Base-by-base conservation (phyloP, 2,888 invertebrate species). In the Phlogophora meticulosa region DNA sequence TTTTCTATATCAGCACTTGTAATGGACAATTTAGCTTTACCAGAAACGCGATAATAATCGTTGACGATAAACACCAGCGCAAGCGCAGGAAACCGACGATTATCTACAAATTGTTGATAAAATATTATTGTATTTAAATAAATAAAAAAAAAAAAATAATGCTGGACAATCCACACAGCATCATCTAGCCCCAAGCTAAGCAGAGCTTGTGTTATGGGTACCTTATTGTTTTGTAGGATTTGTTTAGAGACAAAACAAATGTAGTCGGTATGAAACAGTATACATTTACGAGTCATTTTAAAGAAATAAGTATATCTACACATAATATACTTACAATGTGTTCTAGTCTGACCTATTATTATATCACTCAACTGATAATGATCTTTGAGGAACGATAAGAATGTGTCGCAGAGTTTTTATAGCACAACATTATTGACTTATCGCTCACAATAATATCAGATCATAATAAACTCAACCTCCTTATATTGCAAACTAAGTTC, bases 11-110 rank as follows among this genome's bases (percentile, higher is more conserved):
- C 81, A 74, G 76, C 58, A 78, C 68, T 76, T 76, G 55, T 76
- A 83, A 71, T 81, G 79, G 81, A 78, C 73, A 72, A 81, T 83
- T 72, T 81, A 63, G 34, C 56, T 70, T 77, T 78, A 81, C 81
- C 66, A 62, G 66, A 80, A 66, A 60, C 45, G 10, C n/a, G 83
- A 81, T 83, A 78, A 70, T 32, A 56, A 77, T 78, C 70, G 42
- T 32, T 7, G 13, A 38, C 22, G 82, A 83, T 83, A 78, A 81
- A 63, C 34, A 43, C 10, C 40, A 10, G 11, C 15, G 32, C 55
- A 49, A 24, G 55, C 17, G 59, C 52, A 59, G 52, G 42, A 60
- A 59, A 70, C 24, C n/a, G 42, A 43, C 46, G 34, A 55, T 66
- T 64, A 24, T 42, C 5, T 52, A 38, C 9, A 51, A 43, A 49